These are phyloP conservation scores for Sisyra nigra DNA, from an alignment of 2,888 invertebrate genomes.

Conservation along the genomic window DNA sequence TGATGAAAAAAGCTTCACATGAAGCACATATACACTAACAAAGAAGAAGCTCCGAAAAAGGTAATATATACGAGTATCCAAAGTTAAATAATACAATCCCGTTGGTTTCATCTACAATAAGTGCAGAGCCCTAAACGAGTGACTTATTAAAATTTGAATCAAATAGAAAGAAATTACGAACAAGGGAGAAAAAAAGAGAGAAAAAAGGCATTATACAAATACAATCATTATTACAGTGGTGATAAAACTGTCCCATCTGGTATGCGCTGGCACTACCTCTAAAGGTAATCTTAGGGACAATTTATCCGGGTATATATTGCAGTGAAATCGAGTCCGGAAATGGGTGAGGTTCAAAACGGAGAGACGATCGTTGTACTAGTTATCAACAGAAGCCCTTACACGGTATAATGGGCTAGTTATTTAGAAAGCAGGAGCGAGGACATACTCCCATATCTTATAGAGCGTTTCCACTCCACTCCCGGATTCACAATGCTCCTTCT, in stretches of 20 bases:
- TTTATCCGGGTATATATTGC: slow-evolving; percentile 2
- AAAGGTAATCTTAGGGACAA: slow-evolving; percentile 7
- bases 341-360: neutral
- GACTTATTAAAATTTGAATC: neutral
- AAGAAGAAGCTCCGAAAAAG: neutral
- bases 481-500: no score
- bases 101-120: neutral
- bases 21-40: no score
- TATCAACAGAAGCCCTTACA: slow-evolving; percentile 17
- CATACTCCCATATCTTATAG: slow-evolving; percentile 4
- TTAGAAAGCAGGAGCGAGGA: slow-evolving; percentile 18
- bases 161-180: no score
- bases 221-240: slow-evolving; percentile 2
- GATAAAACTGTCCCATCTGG: slow-evolving; percentile 7
- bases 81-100: neutral
- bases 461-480: no score
- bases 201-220: slow-evolving; percentile 1
- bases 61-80: neutral
- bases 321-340: neutral
- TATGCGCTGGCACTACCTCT: slow-evolving; percentile 3
- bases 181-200: neutral
- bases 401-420: slow-evolving; percentile 31
- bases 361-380: slow-evolving; percentile 6
- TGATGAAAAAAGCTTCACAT: neutral
- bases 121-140: neutral